Conservation (phyloP, 2,888 invertebrate species). For the Oithona nana region DNA sequence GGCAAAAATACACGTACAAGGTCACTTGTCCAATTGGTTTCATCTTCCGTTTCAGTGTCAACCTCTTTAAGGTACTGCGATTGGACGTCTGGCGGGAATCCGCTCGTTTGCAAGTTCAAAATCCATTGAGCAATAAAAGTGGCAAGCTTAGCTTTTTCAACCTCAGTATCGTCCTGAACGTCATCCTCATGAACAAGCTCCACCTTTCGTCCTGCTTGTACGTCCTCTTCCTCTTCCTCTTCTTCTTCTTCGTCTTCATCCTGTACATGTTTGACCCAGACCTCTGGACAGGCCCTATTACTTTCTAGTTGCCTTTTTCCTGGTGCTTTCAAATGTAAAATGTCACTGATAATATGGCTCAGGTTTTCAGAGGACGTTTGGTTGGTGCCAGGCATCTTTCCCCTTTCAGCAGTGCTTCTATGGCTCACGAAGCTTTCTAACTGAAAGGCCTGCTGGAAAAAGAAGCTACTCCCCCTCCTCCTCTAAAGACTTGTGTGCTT, state of each 20-base stretch:
- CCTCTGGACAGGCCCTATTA: neutral
- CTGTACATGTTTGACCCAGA: neutral
- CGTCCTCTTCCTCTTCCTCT: neutral
- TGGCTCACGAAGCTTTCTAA: too few relatives aligned
- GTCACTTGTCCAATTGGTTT: neutral
- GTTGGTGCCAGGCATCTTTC: neutral
- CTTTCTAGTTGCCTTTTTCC: neutral
- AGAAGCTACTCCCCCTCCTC: too few relatives aligned
- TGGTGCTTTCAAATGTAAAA: neutral
- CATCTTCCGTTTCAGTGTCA: neutral
- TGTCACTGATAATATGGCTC: neutral
- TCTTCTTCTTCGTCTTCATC: neutral
- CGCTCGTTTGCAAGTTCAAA: neutral
- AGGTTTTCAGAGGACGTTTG: neutral
- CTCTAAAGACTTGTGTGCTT: too few relatives aligned
- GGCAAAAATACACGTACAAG: neutral
- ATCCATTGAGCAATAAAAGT: neutral
- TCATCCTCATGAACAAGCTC: neutral
- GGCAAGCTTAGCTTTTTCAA: too few relatives aligned
- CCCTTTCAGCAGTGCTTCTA: too few relatives aligned
- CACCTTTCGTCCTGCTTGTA: neutral
- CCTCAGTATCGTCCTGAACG: neutral
- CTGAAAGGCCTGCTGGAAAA: too few relatives aligned
- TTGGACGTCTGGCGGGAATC: neutral
- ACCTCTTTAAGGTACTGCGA: neutral